phyloP scores from a whole-genome alignment of 2,888 invertebrate species.

The Hyles lineata region DNA sequence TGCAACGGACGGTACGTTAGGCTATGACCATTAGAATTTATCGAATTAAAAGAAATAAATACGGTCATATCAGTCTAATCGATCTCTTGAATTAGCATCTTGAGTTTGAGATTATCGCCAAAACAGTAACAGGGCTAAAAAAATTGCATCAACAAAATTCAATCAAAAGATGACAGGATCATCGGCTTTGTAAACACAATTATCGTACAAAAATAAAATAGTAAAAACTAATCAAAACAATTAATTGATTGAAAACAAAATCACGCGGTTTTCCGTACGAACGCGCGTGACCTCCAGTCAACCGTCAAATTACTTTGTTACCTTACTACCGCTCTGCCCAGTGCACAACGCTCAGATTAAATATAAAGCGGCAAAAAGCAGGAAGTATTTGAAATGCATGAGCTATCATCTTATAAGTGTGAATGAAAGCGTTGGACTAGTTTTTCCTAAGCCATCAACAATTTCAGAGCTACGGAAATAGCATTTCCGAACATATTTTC shows the following conservation, averaged over 20 bases:
- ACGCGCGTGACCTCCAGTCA: slow-evolving; percentile 55
- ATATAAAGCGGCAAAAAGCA: slow-evolving; percentile 4
- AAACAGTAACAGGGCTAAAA: no score
- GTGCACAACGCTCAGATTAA: neutral
- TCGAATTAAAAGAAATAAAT: no score
- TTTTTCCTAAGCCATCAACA: neutral
- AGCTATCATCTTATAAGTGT: neutral
- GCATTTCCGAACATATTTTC: no score
- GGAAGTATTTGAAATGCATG: slow-evolving; percentile 33
- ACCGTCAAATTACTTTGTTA: slow-evolving; percentile 62
- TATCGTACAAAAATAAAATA: slow-evolving; percentile 19
- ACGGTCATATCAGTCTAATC: no score
- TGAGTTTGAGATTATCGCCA: no score
- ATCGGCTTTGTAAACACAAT: slow-evolving; percentile 15
- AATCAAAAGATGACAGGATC: neutral
- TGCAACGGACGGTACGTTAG: no score
- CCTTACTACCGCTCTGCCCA: slow-evolving; percentile 40
- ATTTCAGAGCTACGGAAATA: no score
- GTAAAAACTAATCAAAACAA: slow-evolving; percentile 33
- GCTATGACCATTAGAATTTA: no score
- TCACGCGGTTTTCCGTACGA: slow-evolving; percentile 55
- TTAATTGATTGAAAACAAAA: slow-evolving; percentile 36
- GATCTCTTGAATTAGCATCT: no score
- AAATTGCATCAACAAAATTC: no score
- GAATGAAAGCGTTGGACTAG: neutral